Evolutionary conservation across 2,797 vertebrate genomes (phyloP), one percentile per base, ranked within the genome.

Genomic region (Acanthurus tractus): DNA sequence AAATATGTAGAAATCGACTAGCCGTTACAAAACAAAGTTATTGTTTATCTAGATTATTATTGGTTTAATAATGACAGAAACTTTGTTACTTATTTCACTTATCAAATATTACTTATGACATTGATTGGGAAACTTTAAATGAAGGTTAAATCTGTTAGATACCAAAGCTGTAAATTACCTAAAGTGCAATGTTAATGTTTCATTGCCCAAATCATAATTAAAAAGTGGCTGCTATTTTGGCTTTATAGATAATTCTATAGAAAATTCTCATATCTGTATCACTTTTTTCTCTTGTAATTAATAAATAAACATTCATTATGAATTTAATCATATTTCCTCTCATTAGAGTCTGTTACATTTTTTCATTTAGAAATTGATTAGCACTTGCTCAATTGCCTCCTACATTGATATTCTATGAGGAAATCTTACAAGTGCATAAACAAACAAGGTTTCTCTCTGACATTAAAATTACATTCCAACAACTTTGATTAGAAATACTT

Each of bases 401-500:
- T 38, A 56, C 82, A 90, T 92, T 87, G 85, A 90, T 77, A 86
- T 90, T 90, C 80, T 64, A 68, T 73, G 69, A 63, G 20, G 70
- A 87, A 83, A 76, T 76, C 73, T 79, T 70, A 68, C 79, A 84
- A 80, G 70, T 74, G 78, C 76, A 85, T 85, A 82, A 88, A 90
- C 78, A 89, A 88, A 86, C 76, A 0, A 78, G 70, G 62, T 86
- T 88, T 89, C 79, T 79, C 74, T 86, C 78, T 72, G 83, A 88
- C 82, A 82, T 65, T 86, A 78, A 90, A 90, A 90, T 83, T 78
- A 77, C 79, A 86, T 82, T 77, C 65, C 79, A 81, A 82, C 86
- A 85, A 80, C 81, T 88, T 86, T 89, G 81, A 92, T 92, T 78
- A 82, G 83, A 93, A 91, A 29, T 90, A 87, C 80, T 83, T 92